Base-by-base conservation (phyloP, 2,797 vertebrate species). In the Silurus lanzhouensis region DNA sequence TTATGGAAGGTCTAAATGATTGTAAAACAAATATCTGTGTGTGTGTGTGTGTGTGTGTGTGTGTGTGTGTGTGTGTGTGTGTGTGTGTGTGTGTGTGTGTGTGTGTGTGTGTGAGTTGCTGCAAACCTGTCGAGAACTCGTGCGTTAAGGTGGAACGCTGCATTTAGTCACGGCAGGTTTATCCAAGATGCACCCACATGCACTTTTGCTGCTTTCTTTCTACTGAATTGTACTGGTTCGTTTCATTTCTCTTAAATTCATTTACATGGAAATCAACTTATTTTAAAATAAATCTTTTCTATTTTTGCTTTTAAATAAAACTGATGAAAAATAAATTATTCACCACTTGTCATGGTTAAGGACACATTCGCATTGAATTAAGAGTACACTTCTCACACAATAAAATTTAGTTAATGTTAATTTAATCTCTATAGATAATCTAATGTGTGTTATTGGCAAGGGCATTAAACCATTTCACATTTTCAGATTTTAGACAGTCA, bases 141-240 rank as follows among this genome's bases (percentile, higher is more conserved):
- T 82, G 88, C 85, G 7, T 88, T 88, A 78, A 87, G 81, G 66
- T 64, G 74, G 85, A 90, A 88, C 85, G 14, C 44, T 64, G 19
- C 58, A 44, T 88, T 88, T 87, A 88, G 89, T 89, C 88, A 90
- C 66, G 84, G 75, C 82, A 87, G 57, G 83, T 78, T 81, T 48
- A 80, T 80, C 60, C 78, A 55, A 48, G 58, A 83, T 84, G 67
- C 58, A 80, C n/a, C 38, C 82, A 87, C 67, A 79, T 83, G 78
- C 63, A 68, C 52, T 15, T 60, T 83, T 72, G 55, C 67, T 72
- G 55, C 19, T 83, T 82, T 19, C 10, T 57, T 82, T 52, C 38
- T 38, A 38, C 38, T 38, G 38, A 38, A 38, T 38, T 38, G 38
- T 38, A 38, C 38, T 38, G 38, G 38, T 38, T 38, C 38, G 4